Evolutionary conservation across 2,888 invertebrate genomes (phyloP).

Genomic region (Macrosiphum euphorbiae): DNA sequence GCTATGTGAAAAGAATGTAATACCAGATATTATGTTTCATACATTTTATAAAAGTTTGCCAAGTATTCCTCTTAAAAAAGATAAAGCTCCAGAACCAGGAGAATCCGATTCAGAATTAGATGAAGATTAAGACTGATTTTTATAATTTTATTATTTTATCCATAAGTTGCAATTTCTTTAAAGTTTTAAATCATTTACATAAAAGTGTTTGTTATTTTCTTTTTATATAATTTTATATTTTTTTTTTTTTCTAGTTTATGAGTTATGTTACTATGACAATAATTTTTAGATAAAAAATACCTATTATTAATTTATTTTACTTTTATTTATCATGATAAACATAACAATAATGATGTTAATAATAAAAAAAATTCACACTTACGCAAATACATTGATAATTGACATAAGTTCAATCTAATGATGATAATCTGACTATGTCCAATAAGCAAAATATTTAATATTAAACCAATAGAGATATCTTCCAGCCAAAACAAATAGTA

Average conservation of each 20-base stretch:
- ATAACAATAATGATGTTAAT: neutral
- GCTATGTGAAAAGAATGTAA: neutral
- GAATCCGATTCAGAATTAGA: neutral
- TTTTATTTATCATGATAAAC: neutral
- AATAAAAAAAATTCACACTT: neutral
- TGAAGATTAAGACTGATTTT: neutral
- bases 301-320: neutral
- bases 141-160: neutral
- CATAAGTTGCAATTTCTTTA: neutral
- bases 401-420: neutral
- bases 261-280: neutral
- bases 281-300: neutral
- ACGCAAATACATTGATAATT: neutral
- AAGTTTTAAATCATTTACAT: neutral
- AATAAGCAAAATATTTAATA: neutral
- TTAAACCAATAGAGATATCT: neutral
- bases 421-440: neutral
- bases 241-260: too few species aligned
- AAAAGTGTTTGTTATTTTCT: neutral
- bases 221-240: neutral
- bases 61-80: neutral
- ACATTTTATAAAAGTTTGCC: neutral
- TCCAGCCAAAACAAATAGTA: too few species aligned
- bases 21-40: neutral
- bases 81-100: neutral